These are phyloP conservation scores for Actinia tenebrosa DNA, from an alignment of 64 coral and sea anemone species.

Conservation along the genomic window DNA sequence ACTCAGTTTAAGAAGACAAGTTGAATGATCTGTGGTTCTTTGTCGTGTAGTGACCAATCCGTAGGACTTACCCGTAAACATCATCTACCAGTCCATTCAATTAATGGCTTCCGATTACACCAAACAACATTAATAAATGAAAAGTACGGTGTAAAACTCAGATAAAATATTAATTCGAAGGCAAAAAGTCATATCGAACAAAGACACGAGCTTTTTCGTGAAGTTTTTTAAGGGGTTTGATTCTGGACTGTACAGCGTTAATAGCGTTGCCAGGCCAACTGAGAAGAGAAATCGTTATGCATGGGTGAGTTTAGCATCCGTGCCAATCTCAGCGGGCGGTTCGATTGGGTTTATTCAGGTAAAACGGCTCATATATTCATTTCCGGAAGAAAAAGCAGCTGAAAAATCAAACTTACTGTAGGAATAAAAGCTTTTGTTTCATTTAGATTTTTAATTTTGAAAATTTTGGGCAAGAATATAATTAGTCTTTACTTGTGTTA, in stretches of 20 bases:
- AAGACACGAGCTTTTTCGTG: not conserved
- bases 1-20: constrained; percentile 56
- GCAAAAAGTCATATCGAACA: not conserved
- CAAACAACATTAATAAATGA: not conserved
- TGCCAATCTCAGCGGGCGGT: not conserved
- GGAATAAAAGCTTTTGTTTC: too few relatives aligned
- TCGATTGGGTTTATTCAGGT: not conserved
- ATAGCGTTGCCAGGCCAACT: not conserved
- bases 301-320: not conserved
- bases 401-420: not conserved
- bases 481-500: too few relatives aligned
- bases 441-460: too few relatives aligned
- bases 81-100: not conserved
- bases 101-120: not conserved
- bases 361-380: not conserved
- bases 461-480: too few relatives aligned
- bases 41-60: not conserved
- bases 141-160: not conserved
- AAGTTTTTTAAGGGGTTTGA: not conserved
- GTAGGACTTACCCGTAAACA: not conserved
- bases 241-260: not conserved
- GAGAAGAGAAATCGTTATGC: not conserved
- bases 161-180: not conserved
- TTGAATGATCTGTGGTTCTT: not conserved
- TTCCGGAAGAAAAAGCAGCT: not conserved